Base-by-base conservation (phyloP, 2,888 invertebrate genomes). In the Drosophila leonis region DNA sequence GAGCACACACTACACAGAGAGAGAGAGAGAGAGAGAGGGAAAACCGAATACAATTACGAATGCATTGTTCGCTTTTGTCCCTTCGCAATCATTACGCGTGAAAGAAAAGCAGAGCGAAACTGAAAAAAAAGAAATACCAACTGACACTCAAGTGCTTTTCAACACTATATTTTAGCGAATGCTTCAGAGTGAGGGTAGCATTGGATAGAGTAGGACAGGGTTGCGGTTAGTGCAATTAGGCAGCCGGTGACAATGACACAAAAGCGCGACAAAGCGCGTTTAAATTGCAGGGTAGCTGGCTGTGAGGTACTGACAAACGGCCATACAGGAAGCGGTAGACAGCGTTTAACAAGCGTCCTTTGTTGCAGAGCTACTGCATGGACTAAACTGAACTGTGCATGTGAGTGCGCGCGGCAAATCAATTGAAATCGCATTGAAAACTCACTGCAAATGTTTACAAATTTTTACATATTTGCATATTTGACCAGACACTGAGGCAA, bases 231-330 rank as follows among this genome's bases (percentile, higher is more conserved):
- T 77, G 88, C 90, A 88, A 88, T 89, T 89, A 89, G 85, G 80
- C 76, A 72, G 72, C 80, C 85, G 90, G 78, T 77, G 90, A 83
- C 87, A 86, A 83, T 86, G 87, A 88, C 86, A 87, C 89, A 87
- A 87, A 88, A 89, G 79, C 87, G 87, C 84, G 81, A 73, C 73
- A 71, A 73, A 80, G 83, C 88, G 79, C 83, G 67, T 63, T 78
- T 48, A 71, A 83, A 75, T 71, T 78, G 62, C 39, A 31, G 70
- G 61, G 55, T 42, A 39, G 55, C 33, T 37, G 31, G 33, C 37
- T 31, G 37, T 49, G 62, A 60, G 12, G 44, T 49, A n/a, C 29
- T 55, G 69, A 29, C 61, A 72, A 73, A 61, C 52, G 57, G 39
- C 37, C 37, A 35, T 9, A 41, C 72, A 70, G 86, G 78, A 83